Percentiles rank a stretch among this genome's conserved stretches.
Evolutionary conservation across 2,113 vertebrate species (phyloP).

Genomic region (Agelaius phoeniceus): DNA sequence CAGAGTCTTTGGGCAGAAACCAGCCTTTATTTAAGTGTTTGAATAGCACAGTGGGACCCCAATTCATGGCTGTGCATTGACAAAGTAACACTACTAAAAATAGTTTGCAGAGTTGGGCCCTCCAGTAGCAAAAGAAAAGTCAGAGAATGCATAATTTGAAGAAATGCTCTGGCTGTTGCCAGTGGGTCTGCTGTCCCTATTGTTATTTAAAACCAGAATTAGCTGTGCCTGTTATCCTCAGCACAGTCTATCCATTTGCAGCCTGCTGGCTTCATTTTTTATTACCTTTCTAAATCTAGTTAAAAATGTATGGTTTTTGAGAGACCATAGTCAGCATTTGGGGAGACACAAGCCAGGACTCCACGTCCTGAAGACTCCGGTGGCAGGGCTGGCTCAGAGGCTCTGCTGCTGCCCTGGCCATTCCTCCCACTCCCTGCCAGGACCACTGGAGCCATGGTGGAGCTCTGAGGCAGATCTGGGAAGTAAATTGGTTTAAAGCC

Average conservation of each 20-base stretch:
- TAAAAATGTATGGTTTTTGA: background rate
- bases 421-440: background rate
- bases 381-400: background rate
- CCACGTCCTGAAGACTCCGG: rapidly evolving
- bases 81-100: slow-evolving; percentile 43
- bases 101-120: slow-evolving; percentile 39
- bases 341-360: background rate
- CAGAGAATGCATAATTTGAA: slow-evolving; percentile 28
- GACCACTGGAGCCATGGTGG: background rate
- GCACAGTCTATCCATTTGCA: background rate
- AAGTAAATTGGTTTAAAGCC: background rate
- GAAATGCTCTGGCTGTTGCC: slow-evolving; percentile 43
- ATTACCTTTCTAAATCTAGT: slow-evolving; percentile 34
- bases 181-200: slow-evolving; percentile 18
- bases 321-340: background rate
- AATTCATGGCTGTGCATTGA: slow-evolving; percentile 30
- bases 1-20: slow-evolving; percentile 38
- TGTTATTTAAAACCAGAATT: slow-evolving; percentile 59
- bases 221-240: slow-evolving; percentile 20
- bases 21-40: slow-evolving; percentile 53
- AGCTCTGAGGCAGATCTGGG: background rate
- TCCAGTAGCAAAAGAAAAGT: slow-evolving; percentile 39
- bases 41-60: slow-evolving; percentile 54
- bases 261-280: slow-evolving; percentile 19
- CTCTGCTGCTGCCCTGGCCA: background rate